These are phyloP conservation scores for Drosophila miranda DNA, from an alignment of 1,140 invertebrate species.

Conservation along the genomic window DNA sequence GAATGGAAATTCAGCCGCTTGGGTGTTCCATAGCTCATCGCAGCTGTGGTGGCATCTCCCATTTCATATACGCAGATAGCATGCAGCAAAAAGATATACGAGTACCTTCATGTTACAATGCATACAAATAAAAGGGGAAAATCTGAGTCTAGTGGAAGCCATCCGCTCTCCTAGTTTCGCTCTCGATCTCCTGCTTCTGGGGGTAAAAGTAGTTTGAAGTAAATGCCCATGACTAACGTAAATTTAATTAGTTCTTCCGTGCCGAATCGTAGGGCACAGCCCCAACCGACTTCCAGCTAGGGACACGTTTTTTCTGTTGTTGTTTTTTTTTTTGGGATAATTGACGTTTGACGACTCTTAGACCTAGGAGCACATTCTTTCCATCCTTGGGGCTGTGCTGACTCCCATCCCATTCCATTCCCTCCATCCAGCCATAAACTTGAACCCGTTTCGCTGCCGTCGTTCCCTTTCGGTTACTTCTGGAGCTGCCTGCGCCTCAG, in stretches of 20 bases:
- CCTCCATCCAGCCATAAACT: conserved; percentile 66
- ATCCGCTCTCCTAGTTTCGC: too few relatives aligned
- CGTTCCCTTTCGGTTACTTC: conserved; percentile 15
- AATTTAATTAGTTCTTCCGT: conserved; percentile 41
- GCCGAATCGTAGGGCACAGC: conserved; percentile 7
- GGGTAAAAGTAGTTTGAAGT: too few relatives aligned
- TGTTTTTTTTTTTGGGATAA: conserved; percentile 40
- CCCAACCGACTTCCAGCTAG: conserved; percentile 14
- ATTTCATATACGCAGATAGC: too few relatives aligned
- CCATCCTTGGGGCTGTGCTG: conserved; percentile 1
- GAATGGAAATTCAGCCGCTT: too few relatives aligned
- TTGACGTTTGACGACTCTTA: conserved; percentile 70
- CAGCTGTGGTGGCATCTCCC: too few relatives aligned
- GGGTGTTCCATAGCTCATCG: too few relatives aligned
- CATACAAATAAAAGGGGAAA: too few relatives aligned
- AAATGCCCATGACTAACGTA: conserved; percentile 26
- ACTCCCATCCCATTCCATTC: background rate
- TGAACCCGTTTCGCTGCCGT: conserved; percentile 74
- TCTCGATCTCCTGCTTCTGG: too few relatives aligned
- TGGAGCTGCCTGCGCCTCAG: conserved; percentile 19
- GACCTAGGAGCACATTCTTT: conserved; percentile 30
- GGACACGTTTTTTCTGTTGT: conserved; percentile 8
- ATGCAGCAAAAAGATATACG: too few relatives aligned
- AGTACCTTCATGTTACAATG: too few relatives aligned
- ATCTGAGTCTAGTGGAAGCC: too few relatives aligned